Evolutionary conservation across 2,113 vertebrate species (phyloP), one percentile per base, ranked within the genome.

Genomic region (Oreamnos americanus): DNA sequence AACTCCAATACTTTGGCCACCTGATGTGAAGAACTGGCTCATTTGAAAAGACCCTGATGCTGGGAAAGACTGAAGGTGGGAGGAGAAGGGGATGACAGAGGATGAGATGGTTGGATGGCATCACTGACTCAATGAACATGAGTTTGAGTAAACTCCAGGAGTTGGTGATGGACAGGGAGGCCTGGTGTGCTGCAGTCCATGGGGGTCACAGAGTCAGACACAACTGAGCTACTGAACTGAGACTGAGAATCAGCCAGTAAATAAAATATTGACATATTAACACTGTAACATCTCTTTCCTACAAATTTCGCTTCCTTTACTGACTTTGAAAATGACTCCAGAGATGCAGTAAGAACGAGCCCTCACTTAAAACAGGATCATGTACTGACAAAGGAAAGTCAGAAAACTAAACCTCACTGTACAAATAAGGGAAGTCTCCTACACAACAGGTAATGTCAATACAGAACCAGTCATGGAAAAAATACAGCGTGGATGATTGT

Each of bases 391-490:
- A 71, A 92, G 74, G 25, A 92, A 90, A 88, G 39, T 88, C 21
- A 88, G 49, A 81, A 83, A 82, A 78, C 62, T 87, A 2, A 64
- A 39, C 79, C 17, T 91, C 51, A 79, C 21, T 60, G 47, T 60
- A 87, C 45, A 91, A 91, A 90, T 8, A 19, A 90, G 55, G 17
- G 55, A 91, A 96, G 39, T 3, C 25, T 87, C 16, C 39, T 62
- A 57, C 30, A 85, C 17, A 81, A 74, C 3, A 79, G 47, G 23
- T 74, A 79, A 21, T 64, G 30, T 53, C 58, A 88, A 74, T 15
- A 81, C 7, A 86, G 87, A 92, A 96, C 3, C 82, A 30, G 39
- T 21, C 45, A 91, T 93, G 58, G 95, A 83, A 96, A 93, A 90
- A 79, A 93, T 57, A 95, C 26, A 78, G 49, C 21, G 11, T 23